Evolutionary conservation across 2,113 vertebrate species (phyloP), one percentile per base, ranked within the genome.

Genomic region (Cromileptes altivelis): DNA sequence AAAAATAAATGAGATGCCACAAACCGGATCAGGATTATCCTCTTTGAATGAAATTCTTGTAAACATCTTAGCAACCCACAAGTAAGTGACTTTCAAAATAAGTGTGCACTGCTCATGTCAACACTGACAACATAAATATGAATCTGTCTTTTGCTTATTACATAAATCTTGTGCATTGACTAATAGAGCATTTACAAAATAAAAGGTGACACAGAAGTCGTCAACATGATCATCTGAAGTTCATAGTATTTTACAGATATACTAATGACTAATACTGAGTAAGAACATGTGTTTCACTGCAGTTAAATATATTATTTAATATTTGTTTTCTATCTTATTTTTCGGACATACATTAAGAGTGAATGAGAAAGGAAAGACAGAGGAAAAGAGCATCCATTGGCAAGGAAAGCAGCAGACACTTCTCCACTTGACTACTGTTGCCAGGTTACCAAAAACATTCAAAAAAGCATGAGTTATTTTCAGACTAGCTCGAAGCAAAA

Each of bases 401-500:
- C 55, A 25, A 85, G 69, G 57, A 86, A 89, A 50, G 69, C 60
- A 70, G 69, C 71, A 86, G 81, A 86, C 80, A 80, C 61, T 80
- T 88, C 83, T 84, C 71, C 68, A 82, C 85, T 88, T 88, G 77
- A 80, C 81, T 84, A 80, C 87, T 77, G 89, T 92, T 92, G 91
- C 91, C 84, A 83, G 74, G 91, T 88, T 92, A 90, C 87, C 60
- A 70, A 88, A 88, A 89, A 88, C 87, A 89, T 90, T 85, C 15
- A 64, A 75, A 86, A 85, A 90, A 82, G 69, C 60, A 67, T 72
- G 69, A 73, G 85, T 86, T 92, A 90, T 89, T 90, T 92, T 85
- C 84, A 90, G 87, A 82, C 45, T 15, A 83, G 81, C 70, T 58
- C 19, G 33, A 76, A 85, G 82, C 71, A 82, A 90, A 88, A 82